Evolutionary conservation across 2,888 invertebrate genomes (phyloP), one percentile per base, ranked within the genome.

Genomic region (Cistogaster globosa): DNA sequence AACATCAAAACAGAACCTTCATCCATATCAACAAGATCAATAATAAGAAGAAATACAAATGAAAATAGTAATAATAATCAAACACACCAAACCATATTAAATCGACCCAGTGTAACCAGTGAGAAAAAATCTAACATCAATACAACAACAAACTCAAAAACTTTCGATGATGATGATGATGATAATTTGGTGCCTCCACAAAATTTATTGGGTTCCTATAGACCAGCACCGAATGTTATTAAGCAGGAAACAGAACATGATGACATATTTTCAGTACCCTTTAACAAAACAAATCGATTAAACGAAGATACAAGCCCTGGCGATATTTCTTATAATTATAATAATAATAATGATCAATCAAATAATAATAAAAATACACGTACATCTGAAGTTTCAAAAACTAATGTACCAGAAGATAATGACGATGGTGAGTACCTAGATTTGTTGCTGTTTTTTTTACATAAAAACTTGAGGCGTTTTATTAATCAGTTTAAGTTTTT

Each of bases 241-340:
- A 85, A 85, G 58, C 53, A 11, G n/a, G 85, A 85, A 75, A 14
- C 12, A 12, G 85, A 82, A 62, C 57, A 68, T 48, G 82, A 82
- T 32, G 85, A 85, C 62, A n/a, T 85, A 8, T 82, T 82, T 65
- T 36, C 58, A 16, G 38, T 67, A 20, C 78, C 85, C 4, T 62
- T 65, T n/a, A 22, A 72, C 1, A 45, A 51, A 75, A 42, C 6
- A 32, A 71, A 12, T 42, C 36, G 11, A 1, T 14, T 26, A 18
- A 57, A 20, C n/a, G 57, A 38, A 26, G 18, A 42, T 32, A 22
- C 7, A 22, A 16, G 8, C 36, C 20, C 38, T 38, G 7, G 12
- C 1, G 32, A 36, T 67, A 32, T 20, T 32, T 51, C 11, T 12
- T 48, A 45, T 8, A 48, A 18, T 12, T 48, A 45, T 8, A 48